Percentiles rank a stretch among this genome's conserved stretches.
These are phyloP conservation scores for Zygogramma bicolorata DNA, from an alignment of 2,888 invertebrate species.

Conservation along the genomic window DNA sequence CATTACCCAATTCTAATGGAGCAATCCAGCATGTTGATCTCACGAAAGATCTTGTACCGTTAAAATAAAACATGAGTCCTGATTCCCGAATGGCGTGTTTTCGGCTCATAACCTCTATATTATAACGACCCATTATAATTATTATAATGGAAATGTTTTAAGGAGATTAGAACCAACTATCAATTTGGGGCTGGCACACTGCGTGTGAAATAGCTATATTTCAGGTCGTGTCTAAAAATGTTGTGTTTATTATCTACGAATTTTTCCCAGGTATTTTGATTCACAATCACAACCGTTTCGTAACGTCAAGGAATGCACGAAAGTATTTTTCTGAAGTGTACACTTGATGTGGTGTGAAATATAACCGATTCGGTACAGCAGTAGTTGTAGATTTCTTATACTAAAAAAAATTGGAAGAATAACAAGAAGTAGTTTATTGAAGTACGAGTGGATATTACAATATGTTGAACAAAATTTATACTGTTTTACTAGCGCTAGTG, in stretches of 20 bases:
- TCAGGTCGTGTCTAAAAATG: constrained; percentile 7
- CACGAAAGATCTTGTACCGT: constrained; percentile 9
- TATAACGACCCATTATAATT: constrained; percentile 51
- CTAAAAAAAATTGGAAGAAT: no score
- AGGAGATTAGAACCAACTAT: constrained; percentile 44
- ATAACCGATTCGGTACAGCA: no score
- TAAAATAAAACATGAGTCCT: constrained; percentile 16
- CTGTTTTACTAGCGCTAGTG: no score
- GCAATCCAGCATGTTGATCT: neutral
- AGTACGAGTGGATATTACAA: no score
- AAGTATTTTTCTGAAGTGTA: no score
- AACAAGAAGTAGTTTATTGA: no score
- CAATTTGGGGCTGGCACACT: constrained; percentile 43
- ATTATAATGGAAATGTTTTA: constrained; percentile 51
- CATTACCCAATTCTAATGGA: neutral
- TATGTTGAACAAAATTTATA: no score
- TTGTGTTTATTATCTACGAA: neutral
- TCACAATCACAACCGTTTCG: neutral
- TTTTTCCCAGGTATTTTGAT: constrained; percentile 6
- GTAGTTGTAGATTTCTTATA: no score
- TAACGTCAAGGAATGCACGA: neutral
- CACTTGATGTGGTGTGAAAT: no score
- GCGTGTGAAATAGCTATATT: constrained; percentile 40
- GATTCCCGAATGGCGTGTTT: constrained; percentile 39
- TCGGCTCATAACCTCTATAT: constrained; percentile 45